Conservation (phyloP, 2,113 vertebrate species). For the Malurus elegans region DNA sequence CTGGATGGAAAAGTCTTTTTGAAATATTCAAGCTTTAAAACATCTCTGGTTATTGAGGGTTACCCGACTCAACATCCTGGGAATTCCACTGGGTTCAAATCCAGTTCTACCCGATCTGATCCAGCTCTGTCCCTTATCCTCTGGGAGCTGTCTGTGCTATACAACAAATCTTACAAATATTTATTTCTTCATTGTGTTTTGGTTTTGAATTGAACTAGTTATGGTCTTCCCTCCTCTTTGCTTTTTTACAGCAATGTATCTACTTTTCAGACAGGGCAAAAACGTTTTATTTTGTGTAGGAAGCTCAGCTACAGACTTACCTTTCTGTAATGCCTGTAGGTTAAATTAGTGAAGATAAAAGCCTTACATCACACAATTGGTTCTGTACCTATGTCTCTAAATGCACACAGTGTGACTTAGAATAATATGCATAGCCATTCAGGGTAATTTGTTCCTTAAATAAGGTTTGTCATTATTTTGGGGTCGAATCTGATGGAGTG, state of each 20-base stretch:
- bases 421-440: not conserved
- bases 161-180: not conserved
- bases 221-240: not conserved
- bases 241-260: not conserved
- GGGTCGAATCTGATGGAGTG: not conserved
- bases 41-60: not conserved
- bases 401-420: not conserved
- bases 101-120: not conserved
- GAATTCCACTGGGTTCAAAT: not conserved
- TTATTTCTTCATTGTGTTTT: not conserved
- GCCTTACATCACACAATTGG: not conserved
- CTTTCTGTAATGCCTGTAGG: not conserved
- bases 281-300: not conserved
- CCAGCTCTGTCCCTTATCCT: not conserved
- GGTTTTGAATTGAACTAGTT: not conserved
- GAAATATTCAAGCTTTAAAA: not conserved
- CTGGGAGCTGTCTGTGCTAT: not conserved
- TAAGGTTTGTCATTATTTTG: not conserved
- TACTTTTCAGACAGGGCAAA: not conserved
- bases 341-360: not conserved
- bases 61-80: not conserved
- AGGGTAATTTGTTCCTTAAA: constrained; percentile 2
- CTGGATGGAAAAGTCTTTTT: not conserved
- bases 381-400: not conserved
- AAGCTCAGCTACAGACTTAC: not conserved